These are phyloP conservation scores for Holothuria scabra DNA, from an alignment of 53 echinoderm and acorn worm genomes.

Conservation along the genomic window DNA sequence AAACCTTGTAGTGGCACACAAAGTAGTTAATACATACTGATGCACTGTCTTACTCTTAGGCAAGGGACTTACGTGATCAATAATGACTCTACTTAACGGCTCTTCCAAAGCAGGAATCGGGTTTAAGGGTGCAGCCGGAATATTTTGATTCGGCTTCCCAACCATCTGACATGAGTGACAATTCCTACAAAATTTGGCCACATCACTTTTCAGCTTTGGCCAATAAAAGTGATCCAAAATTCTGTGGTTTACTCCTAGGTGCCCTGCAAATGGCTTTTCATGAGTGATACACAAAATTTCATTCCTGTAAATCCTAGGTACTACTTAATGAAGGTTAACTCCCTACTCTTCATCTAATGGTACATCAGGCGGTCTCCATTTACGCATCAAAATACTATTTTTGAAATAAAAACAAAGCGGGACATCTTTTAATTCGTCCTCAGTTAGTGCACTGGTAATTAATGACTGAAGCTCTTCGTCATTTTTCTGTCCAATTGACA, in stretches of 20 bases:
- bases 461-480: conserved; percentile 9
- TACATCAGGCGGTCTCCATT: conserved; percentile 58
- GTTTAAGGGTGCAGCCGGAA: conserved; percentile 45
- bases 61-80: conserved; percentile 73
- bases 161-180: too few species aligned
- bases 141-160: too few species aligned
- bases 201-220: conserved; percentile 57
- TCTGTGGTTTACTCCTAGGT: conserved; percentile 54
- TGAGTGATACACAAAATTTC: conserved; percentile 62
- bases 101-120: conserved; percentile 74
- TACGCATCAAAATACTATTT: conserved; percentile 56
- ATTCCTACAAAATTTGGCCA: conserved; percentile 58
- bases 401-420: conserved; percentile 37
- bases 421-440: conserved; percentile 22
- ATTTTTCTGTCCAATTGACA: conserved; percentile 35
- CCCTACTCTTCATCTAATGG: conserved; percentile 61
- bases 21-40: conserved; percentile 68
- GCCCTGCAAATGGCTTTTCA: conserved; percentile 60
- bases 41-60: conserved; percentile 62
- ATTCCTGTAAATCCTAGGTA: conserved; percentile 44
- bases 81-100: conserved; percentile 68
- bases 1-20: conserved; percentile 48
- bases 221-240: conserved; percentile 69
- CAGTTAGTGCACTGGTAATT: too few species aligned
- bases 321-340: conserved; percentile 54